Evolutionary conservation across 2,888 invertebrate genomes (phyloP), one percentile per base, ranked within the genome.

Genomic region (Rhaphigaster nebulosa): DNA sequence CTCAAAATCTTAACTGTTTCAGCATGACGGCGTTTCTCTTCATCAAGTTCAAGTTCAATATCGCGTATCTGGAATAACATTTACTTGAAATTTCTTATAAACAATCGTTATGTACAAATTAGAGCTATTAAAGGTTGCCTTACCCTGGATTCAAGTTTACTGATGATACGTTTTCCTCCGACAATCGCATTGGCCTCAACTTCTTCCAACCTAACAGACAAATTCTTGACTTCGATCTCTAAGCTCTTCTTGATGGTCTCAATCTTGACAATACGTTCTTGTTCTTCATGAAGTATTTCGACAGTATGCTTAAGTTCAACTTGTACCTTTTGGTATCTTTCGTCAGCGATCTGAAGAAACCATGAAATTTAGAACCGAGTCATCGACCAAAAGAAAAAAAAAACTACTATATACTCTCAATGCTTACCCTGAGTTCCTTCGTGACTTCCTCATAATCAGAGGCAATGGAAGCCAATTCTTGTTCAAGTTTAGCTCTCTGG

Each of bases 381-480:
- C 38, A 87, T 54, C 8, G n/a, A 84, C 18, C 38, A 60, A 23
- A 54, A 65, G 18, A 65, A 50, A 41, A 34, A 56, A 34, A 65
- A 23, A 65, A 60, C 18, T 13, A 50, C 29, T 0, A 50, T 65
- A 50, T 23, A 65, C 2, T 45, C 18, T 41, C n/a, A 50, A 2
- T 5, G 45, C 41, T 96, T 93, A 98, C 96, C 94, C 97, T 97
- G 93, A 99, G 95, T 94, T 99, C 98, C 95, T 98, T 98, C 94
- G 98, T 97, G 94, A 99, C 97, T 95, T 99, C 99, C 94, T 99
- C 99, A 94, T 99, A 98, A 94, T 99, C 99, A 93, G 98, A 96
- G 93, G 98, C 97, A 93, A 99, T 96, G 93, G 97, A 97, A 90
- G 96, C 95, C 93, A 99, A 95, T 94, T 99, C 99, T 94, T 98